Evolutionary conservation across 2,888 invertebrate species (phyloP).

Genomic region (Acholoe squamosa): DNA sequence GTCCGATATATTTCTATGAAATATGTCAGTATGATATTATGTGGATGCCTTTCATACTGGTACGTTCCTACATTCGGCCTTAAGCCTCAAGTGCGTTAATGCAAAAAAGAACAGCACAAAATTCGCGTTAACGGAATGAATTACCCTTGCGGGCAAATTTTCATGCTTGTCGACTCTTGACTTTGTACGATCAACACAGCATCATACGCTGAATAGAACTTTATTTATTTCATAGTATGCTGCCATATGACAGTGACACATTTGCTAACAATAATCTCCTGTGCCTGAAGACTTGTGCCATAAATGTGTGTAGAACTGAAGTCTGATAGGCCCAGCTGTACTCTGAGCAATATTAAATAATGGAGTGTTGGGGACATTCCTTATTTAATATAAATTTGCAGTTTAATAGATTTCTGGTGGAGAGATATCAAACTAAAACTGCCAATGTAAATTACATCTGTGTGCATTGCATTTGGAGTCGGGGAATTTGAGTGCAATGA

Average conservation of each 20-base stretch:
- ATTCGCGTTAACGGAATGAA: not conserved
- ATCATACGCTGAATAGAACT: not conserved
- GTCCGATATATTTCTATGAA: not conserved
- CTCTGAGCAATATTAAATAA: not conserved
- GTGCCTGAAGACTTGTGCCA: slow-evolving; percentile 20
- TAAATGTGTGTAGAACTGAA: not conserved
- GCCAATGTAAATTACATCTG: not conserved
- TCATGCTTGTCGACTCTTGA: not conserved
- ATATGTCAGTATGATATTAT: not conserved
- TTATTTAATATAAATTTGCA: not conserved
- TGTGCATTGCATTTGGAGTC: not conserved
- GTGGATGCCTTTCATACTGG: too few species aligned
- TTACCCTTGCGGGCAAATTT: not conserved
- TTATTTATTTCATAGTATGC: not conserved
- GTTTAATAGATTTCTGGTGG: not conserved
- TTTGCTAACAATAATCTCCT: not conserved
- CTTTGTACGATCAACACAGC: not conserved
- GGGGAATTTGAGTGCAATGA: not conserved
- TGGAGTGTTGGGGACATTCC: too few species aligned
- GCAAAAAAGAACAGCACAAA: too few species aligned
- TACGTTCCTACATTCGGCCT: not conserved
- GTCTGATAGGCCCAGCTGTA: not conserved
- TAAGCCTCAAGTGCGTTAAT: not conserved
- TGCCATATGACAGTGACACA: not conserved
- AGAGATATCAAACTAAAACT: not conserved